Evolutionary conservation across 1,140 invertebrate species (phyloP).

Genomic region (Agraylea sexmaculata): DNA sequence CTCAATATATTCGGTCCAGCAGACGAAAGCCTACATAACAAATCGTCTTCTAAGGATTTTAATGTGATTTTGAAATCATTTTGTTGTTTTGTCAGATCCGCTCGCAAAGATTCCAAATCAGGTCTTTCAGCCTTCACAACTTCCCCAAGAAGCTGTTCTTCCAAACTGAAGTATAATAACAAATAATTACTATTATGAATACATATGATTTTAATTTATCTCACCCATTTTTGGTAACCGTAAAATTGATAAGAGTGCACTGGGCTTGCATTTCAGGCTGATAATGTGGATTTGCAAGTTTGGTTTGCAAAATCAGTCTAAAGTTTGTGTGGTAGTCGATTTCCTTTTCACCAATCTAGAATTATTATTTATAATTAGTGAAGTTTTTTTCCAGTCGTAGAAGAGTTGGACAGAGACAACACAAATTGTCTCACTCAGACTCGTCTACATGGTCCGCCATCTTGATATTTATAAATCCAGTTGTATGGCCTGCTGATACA

Average conservation of each 20-base stretch:
- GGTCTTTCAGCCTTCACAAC: slow-evolving; percentile 89
- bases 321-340: slow-evolving; percentile 79
- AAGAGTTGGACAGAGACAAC: too few relatives aligned
- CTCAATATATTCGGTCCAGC: slow-evolving; percentile 84
- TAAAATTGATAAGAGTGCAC: slow-evolving; percentile 90
- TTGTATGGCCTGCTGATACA: too few relatives aligned
- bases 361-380: slow-evolving; percentile 12
- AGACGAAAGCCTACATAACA: slow-evolving; percentile 73
- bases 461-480: too few relatives aligned
- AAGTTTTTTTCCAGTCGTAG: too few relatives aligned
- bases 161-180: slow-evolving; percentile 42
- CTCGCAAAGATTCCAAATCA: slow-evolving; percentile 67
- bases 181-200: background rate
- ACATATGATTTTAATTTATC: slow-evolving; percentile 1
- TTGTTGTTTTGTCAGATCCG: slow-evolving; percentile 78
- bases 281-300: slow-evolving; percentile 90
- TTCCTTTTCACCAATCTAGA: slow-evolving; percentile 82
- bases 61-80: slow-evolving; percentile 91
- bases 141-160: slow-evolving; percentile 87
- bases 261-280: slow-evolving; percentile 95
- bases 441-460: too few relatives aligned
- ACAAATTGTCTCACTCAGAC: too few relatives aligned
- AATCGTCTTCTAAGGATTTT: slow-evolving; percentile 81
- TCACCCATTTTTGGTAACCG: slow-evolving; percentile 76
- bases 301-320: slow-evolving; percentile 83